phyloP scores from a whole-genome alignment of 2,113 vertebrate genomes.

The Capricornis sumatraensis region DNA sequence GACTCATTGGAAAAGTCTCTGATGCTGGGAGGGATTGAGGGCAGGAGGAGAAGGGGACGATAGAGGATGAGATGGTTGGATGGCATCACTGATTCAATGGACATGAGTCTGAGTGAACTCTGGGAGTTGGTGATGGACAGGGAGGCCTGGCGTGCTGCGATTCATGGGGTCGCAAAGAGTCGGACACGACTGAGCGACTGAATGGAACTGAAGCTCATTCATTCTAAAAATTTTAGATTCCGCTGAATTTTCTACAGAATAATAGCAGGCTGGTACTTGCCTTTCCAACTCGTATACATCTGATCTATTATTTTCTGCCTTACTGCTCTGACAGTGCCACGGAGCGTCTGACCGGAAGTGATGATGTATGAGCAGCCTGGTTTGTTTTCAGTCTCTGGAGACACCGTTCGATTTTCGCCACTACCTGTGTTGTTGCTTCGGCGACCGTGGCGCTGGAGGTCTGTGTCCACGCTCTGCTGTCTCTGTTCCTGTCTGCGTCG shows the following conservation, averaged over 20 bases:
- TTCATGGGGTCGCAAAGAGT: too few species aligned
- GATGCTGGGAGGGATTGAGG: too few species aligned
- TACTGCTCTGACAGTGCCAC: fast-evolving
- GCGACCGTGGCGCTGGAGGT: fast-evolving
- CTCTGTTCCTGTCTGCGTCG: fast-evolving
- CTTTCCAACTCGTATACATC: fast-evolving
- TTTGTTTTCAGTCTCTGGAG: fast-evolving
- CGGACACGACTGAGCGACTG: fast-evolving
- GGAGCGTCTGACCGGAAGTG: fast-evolving
- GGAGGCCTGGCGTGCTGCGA: too few species aligned
- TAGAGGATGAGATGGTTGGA: too few species aligned
- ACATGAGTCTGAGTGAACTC: too few species aligned
- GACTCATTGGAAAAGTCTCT: too few species aligned
- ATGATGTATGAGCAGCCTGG: fast-evolving
- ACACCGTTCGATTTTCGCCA: fast-evolving
- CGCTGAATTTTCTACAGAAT: fast-evolving
- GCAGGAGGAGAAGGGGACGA: too few species aligned
- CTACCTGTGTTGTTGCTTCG: fast-evolving
- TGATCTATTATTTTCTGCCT: not conserved
- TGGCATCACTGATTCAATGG: too few species aligned
- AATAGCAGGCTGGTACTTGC: fast-evolving
- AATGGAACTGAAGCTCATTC: not conserved
- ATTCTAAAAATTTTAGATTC: not conserved
- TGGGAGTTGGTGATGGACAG: too few species aligned
- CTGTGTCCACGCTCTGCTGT: fast-evolving